Conservation (phyloP, 2,797 vertebrate genomes). For the Lates japonicus region DNA sequence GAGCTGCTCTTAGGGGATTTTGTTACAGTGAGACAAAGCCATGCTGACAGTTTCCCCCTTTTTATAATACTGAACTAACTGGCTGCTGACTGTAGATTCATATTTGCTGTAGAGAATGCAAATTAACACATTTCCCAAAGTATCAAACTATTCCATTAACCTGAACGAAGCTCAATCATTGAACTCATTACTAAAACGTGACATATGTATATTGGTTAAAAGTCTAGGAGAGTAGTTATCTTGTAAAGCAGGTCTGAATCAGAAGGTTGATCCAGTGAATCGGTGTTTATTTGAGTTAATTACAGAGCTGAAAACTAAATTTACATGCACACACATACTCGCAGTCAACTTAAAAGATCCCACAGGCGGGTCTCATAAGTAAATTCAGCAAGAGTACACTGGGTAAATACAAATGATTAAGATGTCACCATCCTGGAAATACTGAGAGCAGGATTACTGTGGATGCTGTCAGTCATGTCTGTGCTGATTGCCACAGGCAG, state of each 20-base stretch:
- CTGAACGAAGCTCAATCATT: neutral
- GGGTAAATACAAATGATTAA: constrained; percentile 47
- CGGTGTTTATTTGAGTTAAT: constrained; percentile 3
- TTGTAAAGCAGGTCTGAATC: neutral
- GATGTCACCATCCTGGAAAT: constrained; percentile 34
- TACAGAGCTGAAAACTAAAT: constrained; percentile 1
- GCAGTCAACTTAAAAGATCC: neutral
- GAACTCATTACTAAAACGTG: neutral
- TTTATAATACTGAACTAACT: neutral
- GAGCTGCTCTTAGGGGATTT: neutral
- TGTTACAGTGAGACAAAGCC: neutral
- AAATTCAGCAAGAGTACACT: constrained; percentile 22
- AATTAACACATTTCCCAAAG: neutral
- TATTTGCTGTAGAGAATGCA: neutral
- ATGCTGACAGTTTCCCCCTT: neutral
- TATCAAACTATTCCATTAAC: neutral
- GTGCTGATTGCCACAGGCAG: constrained; percentile 26
- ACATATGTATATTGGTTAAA: neutral
- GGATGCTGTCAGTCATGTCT: constrained; percentile 41
- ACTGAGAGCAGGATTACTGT: constrained; percentile 23
- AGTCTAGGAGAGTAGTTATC: neutral
- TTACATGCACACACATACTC: neutral
- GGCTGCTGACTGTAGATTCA: neutral
- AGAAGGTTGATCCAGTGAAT: neutral
- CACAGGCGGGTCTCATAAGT: constrained; percentile 5